Conservation (phyloP, 2,113 vertebrate species). For the Conger conger region DNA sequence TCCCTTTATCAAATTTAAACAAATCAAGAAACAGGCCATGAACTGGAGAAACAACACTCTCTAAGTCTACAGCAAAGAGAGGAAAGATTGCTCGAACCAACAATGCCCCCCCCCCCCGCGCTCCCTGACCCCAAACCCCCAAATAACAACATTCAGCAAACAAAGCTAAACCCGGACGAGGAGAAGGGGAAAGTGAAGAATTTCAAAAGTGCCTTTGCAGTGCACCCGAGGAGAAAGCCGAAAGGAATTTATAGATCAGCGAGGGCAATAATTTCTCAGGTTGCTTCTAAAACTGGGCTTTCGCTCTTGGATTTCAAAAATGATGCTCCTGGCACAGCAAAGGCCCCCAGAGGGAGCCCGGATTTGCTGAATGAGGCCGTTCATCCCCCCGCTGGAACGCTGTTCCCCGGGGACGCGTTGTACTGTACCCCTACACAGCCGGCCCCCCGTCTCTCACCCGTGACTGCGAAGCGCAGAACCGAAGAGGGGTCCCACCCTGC, state of each 20-base stretch:
- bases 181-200: neutral
- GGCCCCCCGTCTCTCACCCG: no score
- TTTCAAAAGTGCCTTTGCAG: neutral
- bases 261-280: neutral
- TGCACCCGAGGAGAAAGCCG: neutral
- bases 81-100: neutral
- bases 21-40: neutral
- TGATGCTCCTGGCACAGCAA: slow-evolving; percentile 17
- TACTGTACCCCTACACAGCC: neutral
- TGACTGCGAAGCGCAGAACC: no score
- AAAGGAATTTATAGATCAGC: neutral
- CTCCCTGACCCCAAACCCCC: no score
- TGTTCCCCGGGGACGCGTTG: neutral
- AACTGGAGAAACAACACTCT: neutral
- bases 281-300: slow-evolving; percentile 4
- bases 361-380: slow-evolving; percentile 14
- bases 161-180: neutral
- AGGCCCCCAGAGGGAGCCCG: neutral
- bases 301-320: neutral
- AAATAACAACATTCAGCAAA: neutral
- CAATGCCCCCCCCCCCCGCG: no score
- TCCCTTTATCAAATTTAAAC: neutral
- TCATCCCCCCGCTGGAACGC: neutral
- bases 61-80: neutral
- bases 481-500: no score